Conservation (phyloP, 2,797 vertebrate genomes). For the Delichon dasypus region DNA sequence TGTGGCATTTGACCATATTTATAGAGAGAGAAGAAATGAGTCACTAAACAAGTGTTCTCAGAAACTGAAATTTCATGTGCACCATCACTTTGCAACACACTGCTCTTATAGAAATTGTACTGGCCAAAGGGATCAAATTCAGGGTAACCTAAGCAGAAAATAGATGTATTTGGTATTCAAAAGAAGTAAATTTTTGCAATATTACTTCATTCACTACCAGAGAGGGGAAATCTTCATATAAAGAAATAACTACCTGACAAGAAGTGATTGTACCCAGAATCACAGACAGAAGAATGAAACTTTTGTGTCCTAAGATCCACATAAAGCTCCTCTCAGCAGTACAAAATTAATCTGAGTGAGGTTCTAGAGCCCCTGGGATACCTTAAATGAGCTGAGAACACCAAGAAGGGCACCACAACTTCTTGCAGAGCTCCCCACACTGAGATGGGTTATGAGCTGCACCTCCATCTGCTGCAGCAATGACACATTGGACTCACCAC, state of each 20-base stretch:
- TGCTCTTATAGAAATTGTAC: neutral
- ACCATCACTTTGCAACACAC: neutral
- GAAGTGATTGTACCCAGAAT: neutral
- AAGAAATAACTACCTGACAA: neutral
- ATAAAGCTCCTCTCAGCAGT: neutral
- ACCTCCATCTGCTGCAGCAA: neutral
- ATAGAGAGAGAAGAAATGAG: neutral
- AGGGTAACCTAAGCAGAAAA: neutral
- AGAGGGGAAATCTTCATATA: neutral
- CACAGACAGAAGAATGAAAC: neutral
- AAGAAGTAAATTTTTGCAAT: neutral
- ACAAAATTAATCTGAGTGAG: neutral
- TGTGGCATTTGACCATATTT: accelerated
- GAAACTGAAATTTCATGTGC: neutral
- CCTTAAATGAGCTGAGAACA: neutral
- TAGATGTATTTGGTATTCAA: neutral
- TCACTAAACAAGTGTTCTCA: neutral
- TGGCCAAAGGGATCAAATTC: neutral
- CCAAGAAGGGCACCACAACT: neutral
- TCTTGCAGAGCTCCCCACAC: neutral
- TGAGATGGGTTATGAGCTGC: neutral
- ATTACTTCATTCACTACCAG: neutral
- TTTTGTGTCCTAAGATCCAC: no score
- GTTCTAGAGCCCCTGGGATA: neutral
- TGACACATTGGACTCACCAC: accelerated